Conservation (phyloP, 2,797 vertebrate species). For the Sebastes wilsoni region DNA sequence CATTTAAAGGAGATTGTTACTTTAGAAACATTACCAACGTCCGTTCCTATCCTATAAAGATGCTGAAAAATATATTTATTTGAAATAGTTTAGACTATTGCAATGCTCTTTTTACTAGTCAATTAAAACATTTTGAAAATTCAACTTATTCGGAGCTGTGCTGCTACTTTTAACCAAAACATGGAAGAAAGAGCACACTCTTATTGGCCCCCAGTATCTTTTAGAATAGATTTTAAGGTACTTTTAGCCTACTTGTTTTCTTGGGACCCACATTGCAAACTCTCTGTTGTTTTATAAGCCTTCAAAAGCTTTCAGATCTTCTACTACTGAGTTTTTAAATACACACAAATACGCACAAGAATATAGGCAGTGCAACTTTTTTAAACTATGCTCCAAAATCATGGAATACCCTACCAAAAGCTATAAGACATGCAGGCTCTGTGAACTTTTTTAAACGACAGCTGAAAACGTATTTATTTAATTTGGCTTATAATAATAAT, state of each 20-base stretch:
- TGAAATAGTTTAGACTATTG: neutral
- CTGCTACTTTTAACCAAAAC: neutral
- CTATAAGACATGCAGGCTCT: rapidly evolving
- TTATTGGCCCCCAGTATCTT: too few relatives aligned
- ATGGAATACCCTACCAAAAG: rapidly evolving
- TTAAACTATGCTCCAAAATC: rapidly evolving
- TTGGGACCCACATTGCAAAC: too few relatives aligned
- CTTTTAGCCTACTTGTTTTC: rapidly evolving
- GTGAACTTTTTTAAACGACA: rapidly evolving
- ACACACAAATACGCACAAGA: too few relatives aligned
- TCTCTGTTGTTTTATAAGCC: too few relatives aligned
- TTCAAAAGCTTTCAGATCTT: too few relatives aligned
- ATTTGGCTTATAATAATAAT: too few relatives aligned
- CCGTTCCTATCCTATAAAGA: neutral
- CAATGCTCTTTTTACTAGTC: neutral
- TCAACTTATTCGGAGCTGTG: neutral
- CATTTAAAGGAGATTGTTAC: neutral
- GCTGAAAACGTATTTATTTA: rapidly evolving
- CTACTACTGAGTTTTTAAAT: too few relatives aligned
- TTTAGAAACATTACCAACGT: neutral
- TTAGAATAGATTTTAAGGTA: too few relatives aligned
- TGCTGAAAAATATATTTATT: neutral
- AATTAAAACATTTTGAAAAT: neutral
- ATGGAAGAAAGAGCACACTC: rapidly evolving
- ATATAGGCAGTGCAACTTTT: too few relatives aligned